Base-by-base conservation (phyloP, 2,113 vertebrate species). In the Caranx melampygus region DNA sequence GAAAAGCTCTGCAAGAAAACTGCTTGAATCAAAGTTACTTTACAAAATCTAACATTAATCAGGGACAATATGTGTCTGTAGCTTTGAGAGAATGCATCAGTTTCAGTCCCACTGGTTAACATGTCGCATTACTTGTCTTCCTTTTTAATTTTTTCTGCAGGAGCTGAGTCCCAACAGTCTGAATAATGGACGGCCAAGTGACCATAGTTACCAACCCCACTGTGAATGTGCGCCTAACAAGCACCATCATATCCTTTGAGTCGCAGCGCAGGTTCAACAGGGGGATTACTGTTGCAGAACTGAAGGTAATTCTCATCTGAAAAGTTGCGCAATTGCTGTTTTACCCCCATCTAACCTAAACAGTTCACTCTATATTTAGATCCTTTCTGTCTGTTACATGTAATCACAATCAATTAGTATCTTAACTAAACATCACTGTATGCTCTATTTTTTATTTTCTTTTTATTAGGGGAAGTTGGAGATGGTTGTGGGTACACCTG, bases 181-280 rank as follows among this genome's bases (percentile, higher is more conserved):
- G 6, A 54, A 92, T 73, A 70, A 95, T 96, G 95, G 91, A 95
- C n/a, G 87, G 91, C 47, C 86, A 87, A 79, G 61, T 95, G 72
- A 84, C 70, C 1, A 81, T 95, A 26, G n/a, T 95, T 5, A 94
- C 91, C 52, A 92, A 94, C 44, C 95, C 96, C 5, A 87, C 79
- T 0, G 96, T 97, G 66, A 89, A 93, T 26, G 92, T 97, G 58
- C 93, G 95, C 55, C 57, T 98, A 55, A 97, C 96, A 33, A 97
- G 94, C 92, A 95, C 92, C 71, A 79, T 97, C 26, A 95, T 93
- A 76, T 91, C 91, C 31, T 97, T 96, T 68, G 94, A 95, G 54
- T 83, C 83, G 5, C 89, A 91, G 47, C 94, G 95, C 74, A 94
- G 94, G 26, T 97, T 96, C 84, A 93, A 93, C 54, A 93, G 96